These are phyloP conservation scores for Latrodectus hesperus DNA, from an alignment of 2,888 invertebrate species.

Conservation along the genomic window DNA sequence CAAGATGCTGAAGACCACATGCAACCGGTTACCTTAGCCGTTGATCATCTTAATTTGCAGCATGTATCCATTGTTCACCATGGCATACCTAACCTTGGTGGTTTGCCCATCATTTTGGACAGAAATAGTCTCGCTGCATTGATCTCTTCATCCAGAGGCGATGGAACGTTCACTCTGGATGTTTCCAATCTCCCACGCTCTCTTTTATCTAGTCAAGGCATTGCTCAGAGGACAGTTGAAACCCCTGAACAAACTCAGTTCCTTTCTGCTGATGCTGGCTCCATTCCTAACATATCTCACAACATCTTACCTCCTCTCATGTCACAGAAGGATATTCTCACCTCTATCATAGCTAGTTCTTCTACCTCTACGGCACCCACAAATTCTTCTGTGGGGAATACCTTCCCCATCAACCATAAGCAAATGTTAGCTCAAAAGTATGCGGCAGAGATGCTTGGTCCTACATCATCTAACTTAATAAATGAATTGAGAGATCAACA, in stretches of 20 bases:
- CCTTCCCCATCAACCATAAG: slow-evolving; percentile 68
- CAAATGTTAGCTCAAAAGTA: slow-evolving; percentile 71
- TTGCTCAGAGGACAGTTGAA: slow-evolving; percentile 52
- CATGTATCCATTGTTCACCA: slow-evolving; percentile 61
- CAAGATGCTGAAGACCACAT: slow-evolving; percentile 47
- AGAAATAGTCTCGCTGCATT: slow-evolving; percentile 58
- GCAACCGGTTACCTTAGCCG: slow-evolving; percentile 52
- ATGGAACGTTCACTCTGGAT: slow-evolving; percentile 55
- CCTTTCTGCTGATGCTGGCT: slow-evolving; percentile 39
- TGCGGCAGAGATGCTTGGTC: slow-evolving; percentile 69
- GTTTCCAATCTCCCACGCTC: slow-evolving; percentile 55
- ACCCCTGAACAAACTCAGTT: slow-evolving; percentile 57
- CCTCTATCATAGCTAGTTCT: slow-evolving; percentile 58
- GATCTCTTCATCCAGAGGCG: slow-evolving; percentile 51
- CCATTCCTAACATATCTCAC: slow-evolving; percentile 42
- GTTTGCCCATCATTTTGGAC: slow-evolving; percentile 56
- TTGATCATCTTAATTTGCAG: slow-evolving; percentile 59
- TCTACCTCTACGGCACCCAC: slow-evolving; percentile 51
- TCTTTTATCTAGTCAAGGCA: slow-evolving; percentile 60
- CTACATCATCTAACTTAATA: slow-evolving; percentile 49
- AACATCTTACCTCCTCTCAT: slow-evolving; percentile 56
- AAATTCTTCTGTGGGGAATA: slow-evolving; percentile 29
- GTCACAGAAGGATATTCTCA: slow-evolving; percentile 62
- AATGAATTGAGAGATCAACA: slow-evolving; percentile 57
- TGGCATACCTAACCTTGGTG: slow-evolving; percentile 28